A percentile compares a stretch with the other conserved stretches of the same genome.
Evolutionary conservation across 2,113 vertebrate genomes (phyloP).

Genomic region (Nannobrachium achirus): DNA sequence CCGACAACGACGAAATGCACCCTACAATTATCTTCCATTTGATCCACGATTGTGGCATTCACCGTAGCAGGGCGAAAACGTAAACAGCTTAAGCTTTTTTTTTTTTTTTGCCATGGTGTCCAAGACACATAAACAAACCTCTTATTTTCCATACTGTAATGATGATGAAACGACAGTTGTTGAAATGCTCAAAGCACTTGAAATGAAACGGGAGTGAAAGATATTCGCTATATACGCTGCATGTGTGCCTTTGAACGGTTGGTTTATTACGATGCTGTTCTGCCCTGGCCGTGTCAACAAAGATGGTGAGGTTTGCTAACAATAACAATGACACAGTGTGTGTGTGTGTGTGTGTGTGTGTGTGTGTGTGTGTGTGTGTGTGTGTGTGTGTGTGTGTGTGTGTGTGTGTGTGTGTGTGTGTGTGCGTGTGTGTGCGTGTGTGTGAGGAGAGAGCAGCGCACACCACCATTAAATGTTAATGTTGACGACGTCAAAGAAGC

Average conservation of each 20-base stretch:
- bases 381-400: neutral
- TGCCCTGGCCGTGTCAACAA: too few species aligned
- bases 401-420: neutral
- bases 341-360: neutral
- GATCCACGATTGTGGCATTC: neutral
- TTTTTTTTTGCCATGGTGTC: constrained; percentile 15
- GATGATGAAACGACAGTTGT: neutral
- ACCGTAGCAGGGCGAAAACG: neutral
- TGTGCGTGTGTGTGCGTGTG: constrained; percentile 4
- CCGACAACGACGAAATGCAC: too few species aligned
- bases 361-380: constrained; percentile 6
- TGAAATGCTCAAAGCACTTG: neutral
- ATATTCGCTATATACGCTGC: too few species aligned
- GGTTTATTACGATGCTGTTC: too few species aligned
- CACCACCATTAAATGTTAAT: constrained; percentile 48
- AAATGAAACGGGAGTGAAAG: neutral
- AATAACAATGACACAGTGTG: neutral
- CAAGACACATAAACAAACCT: neutral
- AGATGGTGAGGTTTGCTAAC: too few species aligned
- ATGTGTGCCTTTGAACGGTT: too few species aligned
- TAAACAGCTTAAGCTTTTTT: neutral
- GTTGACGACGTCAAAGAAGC: constrained; percentile 39
- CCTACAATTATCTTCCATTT: neutral
- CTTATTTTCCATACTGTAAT: neutral
- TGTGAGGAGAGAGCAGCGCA: constrained; percentile 6